These are phyloP conservation scores for Tiaroga cobitis DNA, from an alignment of 2,797 vertebrate species.

Conservation along the genomic window DNA sequence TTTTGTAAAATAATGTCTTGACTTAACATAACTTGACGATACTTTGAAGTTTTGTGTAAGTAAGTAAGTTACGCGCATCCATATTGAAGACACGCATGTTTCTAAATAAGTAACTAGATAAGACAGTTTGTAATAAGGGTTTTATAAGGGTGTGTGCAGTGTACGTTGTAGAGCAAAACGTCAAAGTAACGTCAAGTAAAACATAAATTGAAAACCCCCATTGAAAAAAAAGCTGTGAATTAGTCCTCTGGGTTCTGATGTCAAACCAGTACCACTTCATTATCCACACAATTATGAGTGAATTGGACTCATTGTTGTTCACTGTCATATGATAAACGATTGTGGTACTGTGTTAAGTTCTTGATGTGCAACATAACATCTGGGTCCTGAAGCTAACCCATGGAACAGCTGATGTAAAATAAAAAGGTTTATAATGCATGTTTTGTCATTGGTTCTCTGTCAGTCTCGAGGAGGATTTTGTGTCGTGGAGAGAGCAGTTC, in stretches of 20 bases:
- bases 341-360: neutral
- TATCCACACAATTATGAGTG: neutral
- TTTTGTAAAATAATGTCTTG: no score
- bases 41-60: no score
- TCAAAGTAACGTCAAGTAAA: no score
- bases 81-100: no score
- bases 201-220: no score
- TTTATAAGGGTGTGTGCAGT: no score
- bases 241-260: neutral
- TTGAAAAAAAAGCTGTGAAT: no score
- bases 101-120: no score
- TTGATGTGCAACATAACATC: neutral
- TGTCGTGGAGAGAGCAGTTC: conserved; percentile 98
- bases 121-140: no score
- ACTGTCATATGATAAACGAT: neutral
- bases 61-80: no score
- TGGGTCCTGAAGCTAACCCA: neutral
- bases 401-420: neutral
- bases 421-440: neutral
- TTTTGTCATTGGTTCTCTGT: neutral
- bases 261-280: neutral
- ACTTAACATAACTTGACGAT: no score
- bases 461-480: conserved; percentile 96
- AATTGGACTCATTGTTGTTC: neutral
- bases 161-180: no score